Evolutionary conservation across 2,888 invertebrate species (phyloP), one percentile per base, ranked within the genome.

Genomic region (Athalia circularis): DNA sequence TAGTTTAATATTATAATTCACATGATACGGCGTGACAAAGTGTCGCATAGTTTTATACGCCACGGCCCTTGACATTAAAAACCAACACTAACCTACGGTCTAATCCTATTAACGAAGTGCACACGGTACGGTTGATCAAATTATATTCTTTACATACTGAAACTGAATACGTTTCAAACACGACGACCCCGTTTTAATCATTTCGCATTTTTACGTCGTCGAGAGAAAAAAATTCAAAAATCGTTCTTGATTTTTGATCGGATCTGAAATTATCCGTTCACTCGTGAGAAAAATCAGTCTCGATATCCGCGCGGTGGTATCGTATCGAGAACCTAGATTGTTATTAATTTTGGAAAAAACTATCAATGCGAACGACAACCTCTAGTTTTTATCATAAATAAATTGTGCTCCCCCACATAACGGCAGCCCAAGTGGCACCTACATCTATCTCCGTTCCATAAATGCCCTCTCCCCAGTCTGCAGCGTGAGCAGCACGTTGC

Each of bases 381-480:
- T 29, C 29, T 29, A 29, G 0, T 29, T 29, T 29, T 29, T 29
- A 29, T 29, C 2, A 29, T 29, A 29, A 29, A 54, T 54, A 62
- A 62, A 68, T 68, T 54, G 57, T 47, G 57, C 70, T 29, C 70
- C 45, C 47, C 57, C 59, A 72, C 15, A 67, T 43, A 29, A 29
- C 45, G 72, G 52, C 52, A 11, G 45, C 8, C 45, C n/a, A 72
- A 59, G 70, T 70, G 52, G 8, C 43, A 43, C 29, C 68, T 29
- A 54, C 54, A 54, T 72, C 52, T 47, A 72, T 72, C 29, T 29
- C 72, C 72, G 59, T 59, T 72, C 52, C 72, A 72, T 72, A 72
- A 72, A 72, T 59, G 52, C 47, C 29, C 29, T 72, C 72, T 15
- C 45, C 9, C 57, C 47, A 13, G 47, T 47, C 43, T 59, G 59